Evolutionary conservation across 2,888 invertebrate species (phyloP).

Genomic region (Deilephila elpenor): DNA sequence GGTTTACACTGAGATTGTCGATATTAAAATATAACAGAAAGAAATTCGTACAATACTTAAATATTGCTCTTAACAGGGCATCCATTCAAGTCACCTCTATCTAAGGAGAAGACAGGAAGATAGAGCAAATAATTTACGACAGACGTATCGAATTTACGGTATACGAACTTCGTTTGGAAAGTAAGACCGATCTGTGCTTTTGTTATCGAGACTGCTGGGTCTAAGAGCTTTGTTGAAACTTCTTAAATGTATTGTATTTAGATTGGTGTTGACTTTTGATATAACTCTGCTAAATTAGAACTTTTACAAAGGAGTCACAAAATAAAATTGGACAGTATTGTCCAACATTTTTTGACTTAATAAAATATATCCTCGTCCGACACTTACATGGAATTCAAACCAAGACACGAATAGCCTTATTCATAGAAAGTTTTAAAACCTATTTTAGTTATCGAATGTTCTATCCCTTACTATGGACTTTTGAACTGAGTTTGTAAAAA

Average conservation of each 20-base stretch:
- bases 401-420: too few relatives aligned
- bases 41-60: neutral
- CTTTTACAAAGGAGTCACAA: too few relatives aligned
- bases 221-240: slow-evolving; percentile 7
- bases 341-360: too few relatives aligned
- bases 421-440: too few relatives aligned
- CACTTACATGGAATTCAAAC: too few relatives aligned
- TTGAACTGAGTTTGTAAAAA: too few relatives aligned
- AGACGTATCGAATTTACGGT: slow-evolving; percentile 10
- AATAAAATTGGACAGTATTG: too few relatives aligned
- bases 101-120: neutral
- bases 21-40: slow-evolving; percentile 2
- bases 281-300: neutral
- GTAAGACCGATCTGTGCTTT: slow-evolving; percentile 14
- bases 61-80: neutral
- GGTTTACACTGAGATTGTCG: neutral
- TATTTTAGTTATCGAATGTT: too few relatives aligned
- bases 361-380: too few relatives aligned
- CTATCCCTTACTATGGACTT: too few relatives aligned
- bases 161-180: slow-evolving; percentile 2
- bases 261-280: neutral
- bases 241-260: slow-evolving; percentile 7
- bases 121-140: slow-evolving; percentile 13
- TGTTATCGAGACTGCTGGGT: neutral
- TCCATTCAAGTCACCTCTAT: slow-evolving; percentile 9